Conservation (phyloP, 30 jellyfish, hydroid and myxozoan genomes). For the Cassiopea andromeda region DNA sequence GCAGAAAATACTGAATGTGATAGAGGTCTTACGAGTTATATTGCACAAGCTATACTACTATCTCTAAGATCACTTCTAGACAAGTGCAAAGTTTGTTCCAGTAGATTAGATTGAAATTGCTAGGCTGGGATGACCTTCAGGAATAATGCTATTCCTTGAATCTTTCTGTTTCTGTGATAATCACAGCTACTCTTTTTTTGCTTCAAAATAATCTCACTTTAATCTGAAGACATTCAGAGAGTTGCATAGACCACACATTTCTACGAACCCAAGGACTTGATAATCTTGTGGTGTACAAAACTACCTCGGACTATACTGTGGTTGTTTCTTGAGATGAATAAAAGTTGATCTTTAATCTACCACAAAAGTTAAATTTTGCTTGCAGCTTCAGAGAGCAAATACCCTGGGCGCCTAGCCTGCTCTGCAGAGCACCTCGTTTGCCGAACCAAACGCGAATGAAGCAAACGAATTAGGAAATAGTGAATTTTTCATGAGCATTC, state of each 20-base stretch:
- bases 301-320: constrained; percentile 45
- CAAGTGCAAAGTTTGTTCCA: neutral
- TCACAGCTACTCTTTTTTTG: constrained; percentile 59
- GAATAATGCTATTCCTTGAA: constrained; percentile 1
- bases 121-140: constrained; percentile 43
- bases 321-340: constrained; percentile 63
- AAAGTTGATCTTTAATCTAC: constrained; percentile 53
- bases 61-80: neutral
- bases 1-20: neutral
- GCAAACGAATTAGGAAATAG: constrained; percentile 30
- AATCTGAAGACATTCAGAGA: constrained; percentile 58
- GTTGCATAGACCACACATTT: constrained; percentile 59
- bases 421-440: constrained; percentile 35
- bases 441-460: constrained; percentile 28
- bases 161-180: constrained; percentile 34
- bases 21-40: neutral
- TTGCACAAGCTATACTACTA: neutral
- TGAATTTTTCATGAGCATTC: constrained; percentile 52
- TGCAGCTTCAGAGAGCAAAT: constrained; percentile 54
- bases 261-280: constrained; percentile 43
- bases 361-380: constrained; percentile 60
- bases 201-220: constrained; percentile 52
- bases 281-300: constrained; percentile 60
- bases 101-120: neutral
- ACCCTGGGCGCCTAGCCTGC: constrained; percentile 73